These are phyloP conservation scores for Macrotis lagotis DNA, from an alignment of 2,113 vertebrate genomes.

Conservation along the genomic window DNA sequence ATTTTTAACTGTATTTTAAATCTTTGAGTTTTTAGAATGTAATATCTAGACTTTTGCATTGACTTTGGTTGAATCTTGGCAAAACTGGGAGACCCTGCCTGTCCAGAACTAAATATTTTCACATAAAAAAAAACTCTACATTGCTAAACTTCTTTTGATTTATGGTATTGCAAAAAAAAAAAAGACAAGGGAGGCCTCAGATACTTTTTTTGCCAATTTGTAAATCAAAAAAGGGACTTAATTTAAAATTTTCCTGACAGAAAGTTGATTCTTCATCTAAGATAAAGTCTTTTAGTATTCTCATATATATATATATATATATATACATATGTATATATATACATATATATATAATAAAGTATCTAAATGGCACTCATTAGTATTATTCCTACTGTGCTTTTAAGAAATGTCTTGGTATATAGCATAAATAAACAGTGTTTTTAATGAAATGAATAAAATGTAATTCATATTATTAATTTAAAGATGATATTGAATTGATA, in stretches of 20 bases:
- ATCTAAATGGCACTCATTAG: constrained; percentile 48
- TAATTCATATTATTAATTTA: constrained; percentile 43
- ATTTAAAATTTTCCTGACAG: constrained; percentile 59
- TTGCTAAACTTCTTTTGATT: constrained; percentile 49
- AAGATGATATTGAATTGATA: constrained; percentile 39
- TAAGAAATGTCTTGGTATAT: constrained; percentile 55
- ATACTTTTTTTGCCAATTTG: constrained; percentile 29
- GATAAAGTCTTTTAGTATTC: constrained; percentile 74
- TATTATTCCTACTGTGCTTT: constrained; percentile 43
- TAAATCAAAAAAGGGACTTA: constrained; percentile 57
- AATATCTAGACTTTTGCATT: constrained; percentile 49
- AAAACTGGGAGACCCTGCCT: constrained; percentile 44
- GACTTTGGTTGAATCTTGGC: constrained; percentile 31
- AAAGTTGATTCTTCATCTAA: constrained; percentile 74
- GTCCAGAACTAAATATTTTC: constrained; percentile 60
- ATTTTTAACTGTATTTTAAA: neutral
- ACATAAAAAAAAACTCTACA: constrained; percentile 43
- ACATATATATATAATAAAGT: constrained; percentile 60
- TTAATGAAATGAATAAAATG: constrained; percentile 63
- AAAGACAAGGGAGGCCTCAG: neutral
- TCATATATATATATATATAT: constrained; percentile 70
- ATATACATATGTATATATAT: too few relatives aligned
- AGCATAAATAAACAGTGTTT: constrained; percentile 27
- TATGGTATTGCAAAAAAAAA: constrained; percentile 11
- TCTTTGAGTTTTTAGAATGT: constrained; percentile 35